Conservation (phyloP, 2,113 vertebrate genomes). For the Pseudopipra pipra region DNA sequence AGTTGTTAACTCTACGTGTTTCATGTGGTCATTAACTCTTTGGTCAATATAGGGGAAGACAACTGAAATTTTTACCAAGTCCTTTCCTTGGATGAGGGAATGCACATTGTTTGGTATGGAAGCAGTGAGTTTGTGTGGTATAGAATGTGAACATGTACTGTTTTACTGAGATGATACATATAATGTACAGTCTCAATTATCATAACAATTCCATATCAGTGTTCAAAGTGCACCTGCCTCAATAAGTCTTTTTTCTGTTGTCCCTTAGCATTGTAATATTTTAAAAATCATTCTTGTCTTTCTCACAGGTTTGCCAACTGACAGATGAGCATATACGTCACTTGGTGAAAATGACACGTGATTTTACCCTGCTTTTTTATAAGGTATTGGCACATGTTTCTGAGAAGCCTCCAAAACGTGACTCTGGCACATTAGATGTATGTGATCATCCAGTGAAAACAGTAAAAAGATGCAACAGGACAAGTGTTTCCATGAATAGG, state of each 20-base stretch:
- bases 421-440: not conserved
- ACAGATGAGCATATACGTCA: constrained; percentile 77
- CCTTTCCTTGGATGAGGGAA: not conserved
- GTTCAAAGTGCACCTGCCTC: not conserved
- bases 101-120: not conserved
- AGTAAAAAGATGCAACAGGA: not conserved
- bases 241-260: not conserved
- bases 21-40: not conserved
- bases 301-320: constrained; percentile 82
- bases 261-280: not conserved
- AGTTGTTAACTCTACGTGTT: not conserved
- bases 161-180: not conserved
- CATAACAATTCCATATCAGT: not conserved
- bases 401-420: not conserved
- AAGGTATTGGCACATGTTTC: constrained; percentile 76
- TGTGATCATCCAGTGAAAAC: not conserved
- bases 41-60: not conserved
- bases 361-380: constrained; percentile 93
- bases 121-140: not conserved
- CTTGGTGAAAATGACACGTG: constrained; percentile 89
- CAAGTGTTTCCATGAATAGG: not conserved
- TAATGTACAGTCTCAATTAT: not conserved
- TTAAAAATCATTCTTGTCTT: not conserved
- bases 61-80: not conserved
- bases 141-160: not conserved